Conservation (phyloP, 1,140 invertebrate genomes). For the Lucilia sericata region DNA sequence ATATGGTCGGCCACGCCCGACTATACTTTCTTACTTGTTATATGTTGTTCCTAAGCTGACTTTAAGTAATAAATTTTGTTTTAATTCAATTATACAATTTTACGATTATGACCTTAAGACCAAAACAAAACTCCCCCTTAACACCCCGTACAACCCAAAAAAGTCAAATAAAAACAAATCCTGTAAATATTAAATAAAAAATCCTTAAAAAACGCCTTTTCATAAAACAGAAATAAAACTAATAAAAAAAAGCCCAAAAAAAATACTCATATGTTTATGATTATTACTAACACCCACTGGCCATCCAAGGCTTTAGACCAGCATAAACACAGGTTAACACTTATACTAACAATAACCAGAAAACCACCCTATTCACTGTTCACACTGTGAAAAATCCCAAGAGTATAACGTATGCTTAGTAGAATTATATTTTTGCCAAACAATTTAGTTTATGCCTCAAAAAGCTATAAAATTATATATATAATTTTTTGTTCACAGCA, state of each 20-base stretch:
- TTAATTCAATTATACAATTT: constrained; percentile 31
- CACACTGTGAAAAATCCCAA: background rate
- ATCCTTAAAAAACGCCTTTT: background rate
- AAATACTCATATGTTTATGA: background rate
- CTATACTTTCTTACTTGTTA: too few relatives aligned
- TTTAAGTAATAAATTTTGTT: background rate
- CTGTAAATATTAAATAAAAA: background rate
- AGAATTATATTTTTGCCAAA: background rate
- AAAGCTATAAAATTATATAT: too few relatives aligned
- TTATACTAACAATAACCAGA: background rate
- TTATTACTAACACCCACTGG: background rate
- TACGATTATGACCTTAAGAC: background rate
- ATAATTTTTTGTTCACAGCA: background rate
- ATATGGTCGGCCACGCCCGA: too few relatives aligned
- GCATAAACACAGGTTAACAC: background rate
- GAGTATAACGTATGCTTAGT: background rate
- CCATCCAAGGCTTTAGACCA: too few relatives aligned
- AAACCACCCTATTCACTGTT: background rate
- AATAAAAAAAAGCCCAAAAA: background rate
- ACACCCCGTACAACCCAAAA: too few relatives aligned
- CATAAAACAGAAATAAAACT: too few relatives aligned
- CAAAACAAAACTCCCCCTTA: background rate
- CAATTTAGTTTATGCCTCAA: background rate
- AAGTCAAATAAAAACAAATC: background rate
- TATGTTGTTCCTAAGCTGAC: background rate